phyloP scores from a whole-genome alignment of 2,797 vertebrate genomes.

The Pithecia hirsuta region DNA sequence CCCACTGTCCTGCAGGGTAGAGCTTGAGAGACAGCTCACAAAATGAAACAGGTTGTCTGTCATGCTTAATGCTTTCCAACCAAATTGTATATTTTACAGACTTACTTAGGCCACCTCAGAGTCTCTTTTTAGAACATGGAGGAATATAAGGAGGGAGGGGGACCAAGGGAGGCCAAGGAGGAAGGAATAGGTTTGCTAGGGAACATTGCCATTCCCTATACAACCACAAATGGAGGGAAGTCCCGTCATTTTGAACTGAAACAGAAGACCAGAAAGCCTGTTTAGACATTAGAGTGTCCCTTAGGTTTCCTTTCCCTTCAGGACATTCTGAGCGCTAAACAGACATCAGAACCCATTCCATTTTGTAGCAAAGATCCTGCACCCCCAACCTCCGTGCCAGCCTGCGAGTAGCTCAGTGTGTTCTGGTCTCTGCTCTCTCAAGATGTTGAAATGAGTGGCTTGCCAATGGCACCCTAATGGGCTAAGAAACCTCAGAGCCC shows the following conservation, averaged over 20 bases:
- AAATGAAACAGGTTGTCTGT: neutral
- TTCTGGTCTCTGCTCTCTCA: neutral
- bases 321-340: neutral
- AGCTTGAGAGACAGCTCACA: neutral
- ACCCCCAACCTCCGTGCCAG: neutral
- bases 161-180: neutral
- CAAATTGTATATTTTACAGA: neutral
- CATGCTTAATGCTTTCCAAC: neutral
- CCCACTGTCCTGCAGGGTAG: too few species aligned
- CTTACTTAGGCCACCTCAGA: neutral
- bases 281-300: neutral
- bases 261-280: neutral
- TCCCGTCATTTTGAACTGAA: neutral
- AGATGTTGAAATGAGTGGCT: neutral
- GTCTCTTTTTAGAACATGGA: neutral
- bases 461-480: neutral
- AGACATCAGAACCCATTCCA: neutral
- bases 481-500: neutral
- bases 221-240: neutral
- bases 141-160: rapidly evolving
- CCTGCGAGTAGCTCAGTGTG: neutral
- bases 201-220: neutral
- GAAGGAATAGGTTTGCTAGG: neutral
- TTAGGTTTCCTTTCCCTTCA: neutral
- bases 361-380: neutral